Evolutionary conservation across 2,888 invertebrate species (phyloP).

Genomic region (Pegoplata infirma): DNA sequence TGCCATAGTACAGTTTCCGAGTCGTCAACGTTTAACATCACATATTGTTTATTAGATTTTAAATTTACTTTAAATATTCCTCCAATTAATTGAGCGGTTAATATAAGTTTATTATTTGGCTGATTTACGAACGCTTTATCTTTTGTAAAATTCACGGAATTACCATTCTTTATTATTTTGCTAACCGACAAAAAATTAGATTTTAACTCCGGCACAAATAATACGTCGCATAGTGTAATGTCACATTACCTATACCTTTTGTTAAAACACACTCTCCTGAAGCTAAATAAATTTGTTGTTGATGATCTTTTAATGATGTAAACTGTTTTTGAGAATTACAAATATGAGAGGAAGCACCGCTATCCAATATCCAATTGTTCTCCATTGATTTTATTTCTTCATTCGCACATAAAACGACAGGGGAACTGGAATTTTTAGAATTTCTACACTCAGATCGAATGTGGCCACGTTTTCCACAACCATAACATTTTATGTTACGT

Average conservation of each 20-base stretch:
- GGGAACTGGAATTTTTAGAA: neutral
- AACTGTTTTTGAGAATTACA: constrained; percentile 14
- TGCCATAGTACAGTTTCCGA: constrained; percentile 41
- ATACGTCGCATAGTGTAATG: constrained; percentile 31
- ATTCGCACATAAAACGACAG: constrained; percentile 22
- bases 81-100: constrained; percentile 19
- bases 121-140: constrained; percentile 28
- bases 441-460: constrained; percentile 14
- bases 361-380: constrained; percentile 28
- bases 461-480: constrained; percentile 15
- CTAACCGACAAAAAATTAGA: no score
- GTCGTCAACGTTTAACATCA: neutral
- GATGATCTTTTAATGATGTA: constrained; percentile 11
- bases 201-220: constrained; percentile 43
- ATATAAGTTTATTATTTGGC: no score
- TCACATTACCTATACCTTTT: constrained; percentile 33
- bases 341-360: constrained; percentile 43
- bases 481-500: constrained; percentile 10
- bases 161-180: no score
- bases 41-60: neutral
- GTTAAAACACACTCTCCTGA: constrained; percentile 32
- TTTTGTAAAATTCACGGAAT: constrained; percentile 26
- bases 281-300: constrained; percentile 23
- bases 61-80: constrained; percentile 37
- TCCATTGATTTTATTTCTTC: neutral